Evolutionary conservation across 2,797 vertebrate species (phyloP), one percentile per base, ranked within the genome.

Genomic region (Pseudochirops corinnae): DNA sequence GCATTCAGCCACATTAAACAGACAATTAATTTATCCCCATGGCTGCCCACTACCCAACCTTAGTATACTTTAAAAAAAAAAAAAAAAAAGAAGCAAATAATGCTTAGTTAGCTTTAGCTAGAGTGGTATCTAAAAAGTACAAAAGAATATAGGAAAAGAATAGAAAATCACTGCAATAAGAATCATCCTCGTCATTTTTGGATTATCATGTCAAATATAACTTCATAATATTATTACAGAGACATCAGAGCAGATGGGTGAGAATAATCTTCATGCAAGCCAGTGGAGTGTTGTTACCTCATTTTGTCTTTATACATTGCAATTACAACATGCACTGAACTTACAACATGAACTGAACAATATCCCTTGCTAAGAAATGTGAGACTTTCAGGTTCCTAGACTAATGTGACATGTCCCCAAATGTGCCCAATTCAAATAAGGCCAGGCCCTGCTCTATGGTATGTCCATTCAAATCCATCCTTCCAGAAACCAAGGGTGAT

Each of bases 21-120:
- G 94, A 97, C 90, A 95, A 95, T 98, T 96, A 97, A 97, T 97
- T 96, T 97, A 95, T 95, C 60, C 95, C 62, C 57, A 97, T 94
- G 93, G 55, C 91, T 96, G 93, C 60, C 94, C 90, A 96, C 62
- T 95, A 93, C 91, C 90, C 93, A 96, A 90, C 55, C 57, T 96
- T 97, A 93, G 94, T 96, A 74, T 93, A 96, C 95, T 97, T 97
- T 39, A 13, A 33, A n/a, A 21, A 39, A 62, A 62, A 33, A 31
- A 10, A 2, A n/a, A 7, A 74, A n/a, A 1, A 82, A 46, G 95
- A 92, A 91, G 92, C 53, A 96, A 96, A 95, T 93, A 96, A 94
- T 96, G 82, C 82, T 96, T 96, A 91, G 62, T 87, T 93, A 50
- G 90, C 94, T 97, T 96, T 97, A 93, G 95, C 55, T 96, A 91